Evolutionary conservation across 2,888 invertebrate species (phyloP).

Genomic region (Julus scanicus): DNA sequence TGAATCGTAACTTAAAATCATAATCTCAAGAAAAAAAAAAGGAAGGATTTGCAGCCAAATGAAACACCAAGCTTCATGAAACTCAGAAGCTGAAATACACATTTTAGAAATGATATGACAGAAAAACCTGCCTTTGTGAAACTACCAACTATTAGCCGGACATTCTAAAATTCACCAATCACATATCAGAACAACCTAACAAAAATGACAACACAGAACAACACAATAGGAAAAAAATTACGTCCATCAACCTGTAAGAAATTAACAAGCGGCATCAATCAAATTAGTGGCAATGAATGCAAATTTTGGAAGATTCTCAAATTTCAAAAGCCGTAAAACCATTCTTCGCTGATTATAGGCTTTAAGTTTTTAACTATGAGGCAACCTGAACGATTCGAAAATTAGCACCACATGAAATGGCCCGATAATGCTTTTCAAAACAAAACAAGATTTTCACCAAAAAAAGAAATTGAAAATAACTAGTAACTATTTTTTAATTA

Average conservation of each 20-base stretch:
- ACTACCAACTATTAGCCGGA: not conserved
- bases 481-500: no score
- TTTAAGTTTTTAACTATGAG: no score
- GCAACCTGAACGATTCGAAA: no score
- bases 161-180: not conserved
- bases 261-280: not conserved
- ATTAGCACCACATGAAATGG: no score
- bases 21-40: no score
- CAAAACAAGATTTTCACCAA: no score
- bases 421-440: no score
- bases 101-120: not conserved
- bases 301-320: no score
- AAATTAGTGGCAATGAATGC: not conserved
- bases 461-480: not conserved
- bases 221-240: slow-evolving; percentile 3
- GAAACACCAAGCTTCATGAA: not conserved
- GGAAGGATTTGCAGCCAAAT: no score
- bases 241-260: slow-evolving; percentile 41
- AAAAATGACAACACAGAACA: slow-evolving; percentile 46
- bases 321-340: no score
- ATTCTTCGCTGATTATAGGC: no score
- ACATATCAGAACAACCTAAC: not conserved
- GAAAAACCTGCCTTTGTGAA: not conserved
- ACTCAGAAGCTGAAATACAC: not conserved
- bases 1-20: no score